Evolutionary conservation across 2,113 vertebrate genomes (phyloP).

Genomic region (Aix galericulata): DNA sequence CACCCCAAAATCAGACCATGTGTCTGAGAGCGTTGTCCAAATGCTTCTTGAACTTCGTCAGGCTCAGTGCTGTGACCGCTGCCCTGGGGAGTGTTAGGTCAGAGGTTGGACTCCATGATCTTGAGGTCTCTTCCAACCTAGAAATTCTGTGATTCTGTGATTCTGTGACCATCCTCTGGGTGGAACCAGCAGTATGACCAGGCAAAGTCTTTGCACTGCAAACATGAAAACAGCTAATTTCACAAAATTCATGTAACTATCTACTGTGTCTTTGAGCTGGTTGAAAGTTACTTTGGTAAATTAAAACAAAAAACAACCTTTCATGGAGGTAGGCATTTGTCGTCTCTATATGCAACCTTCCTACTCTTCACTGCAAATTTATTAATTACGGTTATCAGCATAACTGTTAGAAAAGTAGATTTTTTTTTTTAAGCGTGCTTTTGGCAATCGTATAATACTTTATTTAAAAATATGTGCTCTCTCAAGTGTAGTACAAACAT

Average conservation of each 20-base stretch:
- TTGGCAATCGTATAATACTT: neutral
- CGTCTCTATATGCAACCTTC: neutral
- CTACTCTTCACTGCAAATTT: neutral
- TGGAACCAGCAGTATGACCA: neutral
- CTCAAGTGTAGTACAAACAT: conserved; percentile 26
- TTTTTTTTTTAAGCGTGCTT: neutral
- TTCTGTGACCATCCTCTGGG: no score
- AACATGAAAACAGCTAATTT: neutral
- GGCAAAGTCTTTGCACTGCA: neutral
- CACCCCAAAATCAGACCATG: no score
- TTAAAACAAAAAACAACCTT: neutral
- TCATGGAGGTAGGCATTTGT: neutral
- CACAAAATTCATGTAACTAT: neutral
- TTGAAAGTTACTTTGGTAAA: neutral
- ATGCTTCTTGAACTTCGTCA: no score
- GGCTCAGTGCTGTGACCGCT: no score
- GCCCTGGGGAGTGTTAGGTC: no score
- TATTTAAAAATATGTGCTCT: conserved; percentile 5
- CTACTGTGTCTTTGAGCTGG: neutral
- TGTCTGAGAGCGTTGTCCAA: no score
- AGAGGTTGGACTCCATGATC: no score
- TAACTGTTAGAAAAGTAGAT: conserved; percentile 6
- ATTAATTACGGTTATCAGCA: conserved; percentile 26
- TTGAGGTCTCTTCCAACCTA: no score
- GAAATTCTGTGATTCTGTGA: no score